phyloP scores from a whole-genome alignment of 2,797 vertebrate genomes.

The Alfaro cultratus region DNA sequence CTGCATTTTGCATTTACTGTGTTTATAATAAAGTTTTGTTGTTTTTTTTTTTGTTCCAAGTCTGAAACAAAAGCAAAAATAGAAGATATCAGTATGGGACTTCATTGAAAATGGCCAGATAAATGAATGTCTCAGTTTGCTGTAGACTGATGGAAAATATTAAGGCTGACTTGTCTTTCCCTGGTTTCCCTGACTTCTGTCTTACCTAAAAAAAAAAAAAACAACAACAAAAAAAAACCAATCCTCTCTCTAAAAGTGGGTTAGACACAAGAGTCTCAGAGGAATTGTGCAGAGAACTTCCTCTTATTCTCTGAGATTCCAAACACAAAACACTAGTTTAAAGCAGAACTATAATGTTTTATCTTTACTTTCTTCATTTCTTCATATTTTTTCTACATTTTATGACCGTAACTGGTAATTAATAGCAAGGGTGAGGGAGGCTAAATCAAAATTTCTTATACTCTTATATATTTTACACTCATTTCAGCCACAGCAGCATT shows the following conservation, averaged over 20 bases:
- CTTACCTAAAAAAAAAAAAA: conserved; percentile 3
- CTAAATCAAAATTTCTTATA: neutral
- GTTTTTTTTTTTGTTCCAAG: neutral
- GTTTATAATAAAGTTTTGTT: neutral
- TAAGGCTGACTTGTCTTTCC: conserved; percentile 17
- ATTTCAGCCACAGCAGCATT: neutral
- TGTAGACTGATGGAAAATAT: conserved; percentile 8
- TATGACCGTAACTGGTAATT: conserved; percentile 19
- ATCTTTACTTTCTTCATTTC: conserved; percentile 15
- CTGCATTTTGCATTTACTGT: neutral
- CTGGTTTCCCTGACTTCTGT: conserved; percentile 30
- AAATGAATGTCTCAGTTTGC: neutral
- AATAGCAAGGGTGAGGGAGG: conserved; percentile 7
- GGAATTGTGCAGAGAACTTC: conserved; percentile 43
- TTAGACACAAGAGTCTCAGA: conserved; percentile 15
- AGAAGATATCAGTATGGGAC: neutral
- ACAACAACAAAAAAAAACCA: too few relatives aligned
- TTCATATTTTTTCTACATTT: conserved; percentile 15
- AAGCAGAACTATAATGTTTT: conserved; percentile 30
- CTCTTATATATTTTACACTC: neutral
- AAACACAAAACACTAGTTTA: conserved; percentile 32
- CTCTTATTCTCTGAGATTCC: conserved; percentile 32
- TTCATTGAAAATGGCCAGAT: neutral
- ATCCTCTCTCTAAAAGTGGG: conserved; percentile 8
- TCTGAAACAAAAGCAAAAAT: neutral